phyloP scores from a whole-genome alignment of 2,888 invertebrate species.

The Thera britannica region DNA sequence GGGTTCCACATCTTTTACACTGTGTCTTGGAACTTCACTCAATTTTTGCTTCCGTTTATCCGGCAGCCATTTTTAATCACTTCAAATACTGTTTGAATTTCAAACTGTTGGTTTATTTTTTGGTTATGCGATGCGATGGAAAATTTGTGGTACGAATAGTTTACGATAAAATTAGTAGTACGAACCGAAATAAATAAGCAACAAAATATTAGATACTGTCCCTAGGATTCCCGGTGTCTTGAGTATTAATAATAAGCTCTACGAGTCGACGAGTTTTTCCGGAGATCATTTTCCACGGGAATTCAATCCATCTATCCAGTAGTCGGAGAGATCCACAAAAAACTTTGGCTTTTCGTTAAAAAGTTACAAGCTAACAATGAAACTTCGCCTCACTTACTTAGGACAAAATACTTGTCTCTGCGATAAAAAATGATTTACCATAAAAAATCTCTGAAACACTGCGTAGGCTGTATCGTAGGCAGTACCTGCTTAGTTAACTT shows the following conservation, averaged over 20 bases:
- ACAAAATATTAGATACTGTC: no score
- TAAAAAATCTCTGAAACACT: background rate
- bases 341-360: no score
- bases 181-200: no score
- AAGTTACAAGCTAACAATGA: no score
- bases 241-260: no score
- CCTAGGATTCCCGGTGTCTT: no score
- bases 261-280: no score
- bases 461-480: background rate
- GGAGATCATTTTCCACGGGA: no score
- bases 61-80: constrained; percentile 19
- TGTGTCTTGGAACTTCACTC: constrained; percentile 23
- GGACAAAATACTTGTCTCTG: background rate
- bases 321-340: no score
- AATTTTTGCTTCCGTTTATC: constrained; percentile 6
- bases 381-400: background rate
- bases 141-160: background rate
- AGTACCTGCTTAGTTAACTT: constrained; percentile 1
- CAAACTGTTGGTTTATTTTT: constrained; percentile 6
- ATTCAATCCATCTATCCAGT: no score
- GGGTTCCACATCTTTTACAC: constrained; percentile 75
- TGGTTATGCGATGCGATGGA: background rate
- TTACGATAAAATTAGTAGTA: no score
- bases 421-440: background rate
- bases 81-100: constrained; percentile 1